Percentiles rank a stretch among this genome's conserved stretches.
These are phyloP conservation scores for Zophobas atratus DNA, from an alignment of 1,140 invertebrate species.

Conservation along the genomic window DNA sequence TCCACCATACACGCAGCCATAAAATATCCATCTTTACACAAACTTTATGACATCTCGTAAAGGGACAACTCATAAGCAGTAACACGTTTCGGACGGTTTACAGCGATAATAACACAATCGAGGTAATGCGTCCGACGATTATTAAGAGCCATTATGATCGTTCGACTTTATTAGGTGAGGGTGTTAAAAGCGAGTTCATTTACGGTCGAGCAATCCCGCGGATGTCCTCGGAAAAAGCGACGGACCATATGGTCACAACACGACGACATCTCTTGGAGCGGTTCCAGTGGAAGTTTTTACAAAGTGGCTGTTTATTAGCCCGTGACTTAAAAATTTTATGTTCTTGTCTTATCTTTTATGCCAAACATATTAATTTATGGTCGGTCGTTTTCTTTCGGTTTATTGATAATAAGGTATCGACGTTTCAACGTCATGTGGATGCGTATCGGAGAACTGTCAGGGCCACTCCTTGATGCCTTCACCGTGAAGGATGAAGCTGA, in stretches of 20 bases:
- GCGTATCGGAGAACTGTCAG: constrained; percentile 3
- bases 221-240: constrained; percentile 1
- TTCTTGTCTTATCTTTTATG: constrained; percentile 15
- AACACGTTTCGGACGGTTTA: constrained; percentile 24
- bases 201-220: background rate
- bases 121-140: constrained; percentile 25
- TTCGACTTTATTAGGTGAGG: constrained; percentile 31
- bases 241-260: constrained; percentile 3
- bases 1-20: no score
- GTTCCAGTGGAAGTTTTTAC: constrained; percentile 25
- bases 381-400: constrained; percentile 4
- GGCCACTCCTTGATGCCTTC: background rate
- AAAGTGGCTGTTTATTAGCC: constrained; percentile 18
- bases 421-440: constrained; percentile 7
- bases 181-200: constrained; percentile 10
- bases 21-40: background rate
- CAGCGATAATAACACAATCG: constrained; percentile 28
- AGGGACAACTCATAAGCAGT: constrained; percentile 27
- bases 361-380: constrained; percentile 26
- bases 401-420: constrained; percentile 25
- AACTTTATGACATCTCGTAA: constrained; percentile 18
- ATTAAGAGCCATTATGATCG: constrained; percentile 28
- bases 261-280: constrained; percentile 7
- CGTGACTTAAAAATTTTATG: constrained; percentile 32
- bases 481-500: no score